Conservation (phyloP, 1,140 invertebrate genomes). For the Sinonovacula constricta region DNA sequence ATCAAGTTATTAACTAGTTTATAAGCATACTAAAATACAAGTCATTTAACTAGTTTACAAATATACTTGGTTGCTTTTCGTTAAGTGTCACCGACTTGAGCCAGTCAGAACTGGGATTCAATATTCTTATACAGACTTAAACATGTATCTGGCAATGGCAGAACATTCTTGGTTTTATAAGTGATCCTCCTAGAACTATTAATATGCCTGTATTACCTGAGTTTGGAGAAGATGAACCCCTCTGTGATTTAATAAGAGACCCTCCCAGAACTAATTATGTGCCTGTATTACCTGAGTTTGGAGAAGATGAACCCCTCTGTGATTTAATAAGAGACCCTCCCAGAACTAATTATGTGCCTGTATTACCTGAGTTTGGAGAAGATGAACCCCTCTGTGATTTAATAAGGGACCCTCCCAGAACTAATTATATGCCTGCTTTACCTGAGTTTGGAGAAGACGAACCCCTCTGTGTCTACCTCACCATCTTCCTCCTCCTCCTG, state of each 20-base stretch:
- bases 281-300: too few species aligned
- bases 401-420: neutral
- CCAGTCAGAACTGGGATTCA: neutral
- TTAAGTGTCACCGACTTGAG: neutral
- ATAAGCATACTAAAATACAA: neutral
- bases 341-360: neutral
- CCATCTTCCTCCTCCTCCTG: constrained; percentile 75
- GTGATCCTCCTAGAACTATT: too few species aligned
- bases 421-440: constrained; percentile 50
- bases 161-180: too few species aligned
- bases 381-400: neutral
- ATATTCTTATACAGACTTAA: too few species aligned
- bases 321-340: neutral
- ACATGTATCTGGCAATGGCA: too few species aligned
- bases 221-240: too few species aligned
- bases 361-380: constrained; percentile 82
- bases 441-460: constrained; percentile 85
- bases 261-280: too few species aligned
- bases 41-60: neutral
- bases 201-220: too few species aligned
- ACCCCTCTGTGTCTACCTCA: constrained; percentile 90
- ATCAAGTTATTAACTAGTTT: too few species aligned
- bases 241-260: too few species aligned
- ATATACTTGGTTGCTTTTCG: too few species aligned
- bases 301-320: too few species aligned